Conservation (phyloP, 1,140 invertebrate genomes). For the Sitobion miscanthi region DNA sequence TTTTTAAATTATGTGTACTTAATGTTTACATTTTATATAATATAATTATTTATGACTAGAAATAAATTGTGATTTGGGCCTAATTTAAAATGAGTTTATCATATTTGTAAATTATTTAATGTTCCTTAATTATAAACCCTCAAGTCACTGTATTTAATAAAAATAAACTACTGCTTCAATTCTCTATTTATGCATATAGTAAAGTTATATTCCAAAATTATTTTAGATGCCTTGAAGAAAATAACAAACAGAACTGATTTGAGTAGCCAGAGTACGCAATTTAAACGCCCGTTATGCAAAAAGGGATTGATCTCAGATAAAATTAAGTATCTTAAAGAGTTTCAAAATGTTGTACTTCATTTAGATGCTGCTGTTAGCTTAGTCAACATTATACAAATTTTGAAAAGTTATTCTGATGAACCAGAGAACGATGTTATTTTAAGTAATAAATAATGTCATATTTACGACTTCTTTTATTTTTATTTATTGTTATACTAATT, state of each 20-base stretch:
- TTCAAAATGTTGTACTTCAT: constrained; percentile 58
- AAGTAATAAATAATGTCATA: constrained; percentile 43
- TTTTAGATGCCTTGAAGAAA: constrained; percentile 58
- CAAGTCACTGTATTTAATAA: background rate
- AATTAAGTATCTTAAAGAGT: constrained; percentile 48
- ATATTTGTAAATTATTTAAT: background rate
- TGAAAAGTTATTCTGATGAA: constrained; percentile 43
- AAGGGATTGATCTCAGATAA: constrained; percentile 38
- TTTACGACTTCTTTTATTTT: background rate
- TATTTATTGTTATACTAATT: background rate
- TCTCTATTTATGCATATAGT: background rate
- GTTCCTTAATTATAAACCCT: background rate
- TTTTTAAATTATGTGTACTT: background rate
- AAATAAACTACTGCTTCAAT: background rate
- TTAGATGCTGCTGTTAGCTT: constrained; percentile 59
- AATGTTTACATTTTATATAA: background rate
- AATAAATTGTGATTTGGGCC: background rate
- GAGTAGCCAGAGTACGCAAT: constrained; percentile 45
- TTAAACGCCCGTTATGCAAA: constrained; percentile 10
- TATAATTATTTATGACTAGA: background rate
- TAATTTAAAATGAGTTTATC: background rate
- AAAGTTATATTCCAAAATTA: background rate
- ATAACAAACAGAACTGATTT: constrained; percentile 55
- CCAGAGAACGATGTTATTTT: constrained; percentile 37
- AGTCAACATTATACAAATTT: constrained; percentile 58